Evolutionary conservation across 2,113 vertebrate species (phyloP).

Genomic region (Eulemur rufifrons): DNA sequence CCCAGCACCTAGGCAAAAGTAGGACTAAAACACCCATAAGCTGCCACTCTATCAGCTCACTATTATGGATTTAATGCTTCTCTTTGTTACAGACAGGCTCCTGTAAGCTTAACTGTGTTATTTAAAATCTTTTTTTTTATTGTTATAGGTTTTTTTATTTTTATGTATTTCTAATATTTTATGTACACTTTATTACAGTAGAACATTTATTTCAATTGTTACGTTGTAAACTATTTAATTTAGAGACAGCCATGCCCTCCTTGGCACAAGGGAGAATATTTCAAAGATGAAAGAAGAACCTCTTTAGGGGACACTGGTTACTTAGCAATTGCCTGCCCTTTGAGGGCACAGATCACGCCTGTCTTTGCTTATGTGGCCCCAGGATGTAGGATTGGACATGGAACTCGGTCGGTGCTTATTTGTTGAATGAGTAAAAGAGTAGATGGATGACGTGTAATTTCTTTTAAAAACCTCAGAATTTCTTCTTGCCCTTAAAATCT

Average conservation of each 20-base stretch:
- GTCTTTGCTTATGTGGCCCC: background rate
- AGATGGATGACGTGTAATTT: background rate
- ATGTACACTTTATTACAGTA: background rate
- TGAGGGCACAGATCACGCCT: background rate
- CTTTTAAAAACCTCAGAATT: background rate
- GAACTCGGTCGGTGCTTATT: background rate
- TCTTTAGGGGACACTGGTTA: background rate
- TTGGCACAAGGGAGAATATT: background rate
- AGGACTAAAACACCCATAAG: background rate
- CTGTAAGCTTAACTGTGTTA: background rate
- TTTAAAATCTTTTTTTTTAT: background rate
- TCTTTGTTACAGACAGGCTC: background rate
- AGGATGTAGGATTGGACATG: accelerated
- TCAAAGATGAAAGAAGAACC: too few species aligned
- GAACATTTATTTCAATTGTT: background rate
- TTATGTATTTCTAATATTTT: background rate
- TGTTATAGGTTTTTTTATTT: background rate
- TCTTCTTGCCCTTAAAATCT: background rate
- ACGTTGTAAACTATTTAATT: background rate
- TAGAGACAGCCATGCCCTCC: background rate
- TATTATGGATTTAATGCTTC: background rate
- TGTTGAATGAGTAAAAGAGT: background rate
- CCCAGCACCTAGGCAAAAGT: background rate
- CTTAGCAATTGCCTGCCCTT: background rate
- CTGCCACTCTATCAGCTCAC: background rate